Evolutionary conservation across 2,797 vertebrate genomes (phyloP).

Genomic region (Artibeus lituratus): DNA sequence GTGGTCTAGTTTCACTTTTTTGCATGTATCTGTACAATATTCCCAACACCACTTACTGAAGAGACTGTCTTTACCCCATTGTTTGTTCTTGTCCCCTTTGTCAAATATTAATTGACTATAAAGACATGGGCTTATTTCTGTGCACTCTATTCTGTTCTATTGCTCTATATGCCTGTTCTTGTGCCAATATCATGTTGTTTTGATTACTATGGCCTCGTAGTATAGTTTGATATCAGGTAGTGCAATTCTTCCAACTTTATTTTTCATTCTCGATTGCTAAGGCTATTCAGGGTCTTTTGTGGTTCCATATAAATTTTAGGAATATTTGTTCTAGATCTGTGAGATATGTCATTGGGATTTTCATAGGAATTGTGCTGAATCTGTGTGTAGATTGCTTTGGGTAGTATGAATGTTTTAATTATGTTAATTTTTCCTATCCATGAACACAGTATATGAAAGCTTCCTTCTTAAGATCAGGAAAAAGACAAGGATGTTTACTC

Average conservation of each 20-base stretch:
- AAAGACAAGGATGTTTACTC: neutral
- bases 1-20: neutral
- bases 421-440: neutral
- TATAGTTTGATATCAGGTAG: neutral
- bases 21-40: neutral
- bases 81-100: neutral
- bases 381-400: neutral
- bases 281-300: neutral
- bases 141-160: neutral
- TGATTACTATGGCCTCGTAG: neutral
- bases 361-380: neutral
- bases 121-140: neutral
- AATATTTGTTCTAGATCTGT: neutral
- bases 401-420: neutral
- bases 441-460: neutral
- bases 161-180: neutral
- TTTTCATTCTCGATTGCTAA: neutral
- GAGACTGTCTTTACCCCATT: neutral
- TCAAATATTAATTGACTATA: neutral
- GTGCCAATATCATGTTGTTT: neutral
- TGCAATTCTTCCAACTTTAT: neutral
- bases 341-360: neutral
- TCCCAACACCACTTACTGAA: neutral
- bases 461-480: slow-evolving; percentile 15
- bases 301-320: neutral